Evolutionary conservation across 1,140 invertebrate genomes (phyloP).

Genomic region (Cyclargus thomasi): DNA sequence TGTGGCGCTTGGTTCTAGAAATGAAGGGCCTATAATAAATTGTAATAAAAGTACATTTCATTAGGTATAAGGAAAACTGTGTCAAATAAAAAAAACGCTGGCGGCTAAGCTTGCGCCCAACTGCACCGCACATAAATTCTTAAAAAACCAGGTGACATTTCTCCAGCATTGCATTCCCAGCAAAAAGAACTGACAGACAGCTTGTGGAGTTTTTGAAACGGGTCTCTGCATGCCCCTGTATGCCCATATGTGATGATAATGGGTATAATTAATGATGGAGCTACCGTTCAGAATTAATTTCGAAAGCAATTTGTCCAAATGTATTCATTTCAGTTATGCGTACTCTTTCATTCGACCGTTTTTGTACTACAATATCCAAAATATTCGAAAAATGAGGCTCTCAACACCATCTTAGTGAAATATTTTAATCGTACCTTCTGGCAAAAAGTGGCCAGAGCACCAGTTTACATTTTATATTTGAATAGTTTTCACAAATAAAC

Average conservation of each 20-base stretch:
- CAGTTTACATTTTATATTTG: no score
- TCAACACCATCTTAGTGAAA: no score
- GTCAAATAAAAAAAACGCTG: slow-evolving; percentile 6
- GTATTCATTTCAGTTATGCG: slow-evolving; percentile 2
- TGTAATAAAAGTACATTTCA: neutral
- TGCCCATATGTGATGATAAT: slow-evolving; percentile 32
- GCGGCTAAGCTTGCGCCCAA: slow-evolving; percentile 18
- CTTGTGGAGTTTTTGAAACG: slow-evolving; percentile 28
- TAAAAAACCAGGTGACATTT: slow-evolving; percentile 34
- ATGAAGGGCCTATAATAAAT: neutral
- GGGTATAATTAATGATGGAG: slow-evolving; percentile 18
- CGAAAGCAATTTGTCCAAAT: slow-evolving; percentile 21
- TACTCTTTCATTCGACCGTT: neutral
- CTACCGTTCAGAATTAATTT: slow-evolving; percentile 24
- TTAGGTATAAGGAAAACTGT: neutral
- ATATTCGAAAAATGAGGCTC: neutral
- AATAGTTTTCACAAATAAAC: no score
- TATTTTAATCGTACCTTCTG: no score
- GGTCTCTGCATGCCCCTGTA: slow-evolving; percentile 29
- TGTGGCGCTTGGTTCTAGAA: no score
- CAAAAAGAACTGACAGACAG: slow-evolving; percentile 43
- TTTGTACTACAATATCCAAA: neutral
- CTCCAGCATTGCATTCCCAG: slow-evolving; percentile 31
- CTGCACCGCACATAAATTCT: slow-evolving; percentile 12
- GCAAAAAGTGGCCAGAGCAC: no score